Evolutionary conservation across 1,140 invertebrate genomes (phyloP).

Genomic region (Drosophila nannoptera): DNA sequence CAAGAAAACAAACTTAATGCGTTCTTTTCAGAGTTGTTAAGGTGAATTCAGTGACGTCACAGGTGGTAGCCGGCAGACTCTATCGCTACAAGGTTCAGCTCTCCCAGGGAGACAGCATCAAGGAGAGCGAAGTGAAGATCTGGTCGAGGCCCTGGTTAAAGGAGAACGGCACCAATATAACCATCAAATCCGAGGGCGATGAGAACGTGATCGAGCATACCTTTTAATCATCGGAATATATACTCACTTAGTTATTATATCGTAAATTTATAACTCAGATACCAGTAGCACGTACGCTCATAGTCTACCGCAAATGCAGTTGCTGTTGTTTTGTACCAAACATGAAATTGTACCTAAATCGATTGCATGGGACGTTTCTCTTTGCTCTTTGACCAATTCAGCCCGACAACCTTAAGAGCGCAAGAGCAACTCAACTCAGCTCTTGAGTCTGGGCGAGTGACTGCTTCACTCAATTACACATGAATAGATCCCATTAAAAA

Average conservation of each 20-base stretch:
- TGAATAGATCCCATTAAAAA: too few relatives aligned
- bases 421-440: too few relatives aligned
- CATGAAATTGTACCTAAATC: too few relatives aligned
- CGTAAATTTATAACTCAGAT: too few relatives aligned
- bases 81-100: constrained; percentile 55
- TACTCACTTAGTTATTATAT: constrained; percentile 1
- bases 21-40: constrained; percentile 38
- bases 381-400: too few relatives aligned
- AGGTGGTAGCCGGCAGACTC: constrained; percentile 54
- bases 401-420: too few relatives aligned
- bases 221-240: neutral
- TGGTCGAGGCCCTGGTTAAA: constrained; percentile 44
- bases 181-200: constrained; percentile 42
- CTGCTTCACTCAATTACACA: too few relatives aligned
- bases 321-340: too few relatives aligned
- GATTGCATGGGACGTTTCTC: too few relatives aligned
- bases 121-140: constrained; percentile 54
- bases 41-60: constrained; percentile 43
- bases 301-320: too few relatives aligned
- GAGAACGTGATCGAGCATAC: constrained; percentile 7
- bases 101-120: constrained; percentile 38
- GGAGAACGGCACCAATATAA: constrained; percentile 53
- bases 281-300: too few relatives aligned
- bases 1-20: neutral
- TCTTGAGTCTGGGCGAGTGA: too few relatives aligned